phyloP scores from a whole-genome alignment of 2,888 invertebrate species.

The Drosophila robusta region DNA sequence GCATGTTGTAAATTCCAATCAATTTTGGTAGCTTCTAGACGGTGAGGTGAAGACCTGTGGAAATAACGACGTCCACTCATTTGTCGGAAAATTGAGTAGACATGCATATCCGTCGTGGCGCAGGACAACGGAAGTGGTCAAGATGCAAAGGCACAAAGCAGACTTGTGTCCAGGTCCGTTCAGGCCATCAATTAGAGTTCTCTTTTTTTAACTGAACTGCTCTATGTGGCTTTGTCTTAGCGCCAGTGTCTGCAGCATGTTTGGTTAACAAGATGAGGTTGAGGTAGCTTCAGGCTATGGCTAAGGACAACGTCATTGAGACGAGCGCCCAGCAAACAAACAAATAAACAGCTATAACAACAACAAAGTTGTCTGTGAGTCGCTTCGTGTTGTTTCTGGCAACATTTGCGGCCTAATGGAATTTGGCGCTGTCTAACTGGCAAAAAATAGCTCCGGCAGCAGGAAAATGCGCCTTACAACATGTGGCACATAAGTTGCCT shows the following conservation, averaged over 20 bases:
- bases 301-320: slow-evolving; percentile 74
- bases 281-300: slow-evolving; percentile 73
- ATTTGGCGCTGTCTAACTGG: slow-evolving; percentile 63
- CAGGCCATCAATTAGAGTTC: slow-evolving; percentile 63
- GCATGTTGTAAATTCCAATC: slow-evolving; percentile 80
- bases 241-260: slow-evolving; percentile 68
- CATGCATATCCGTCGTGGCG: slow-evolving; percentile 70
- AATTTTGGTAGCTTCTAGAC: slow-evolving; percentile 69
- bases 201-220: slow-evolving; percentile 14
- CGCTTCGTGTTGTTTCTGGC: slow-evolving; percentile 44
- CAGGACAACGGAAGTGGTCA: slow-evolving; percentile 71
- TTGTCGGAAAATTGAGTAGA: slow-evolving; percentile 82
- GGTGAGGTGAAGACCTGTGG: slow-evolving; percentile 37
- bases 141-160: slow-evolving; percentile 64
- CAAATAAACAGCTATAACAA: slow-evolving; percentile 24
- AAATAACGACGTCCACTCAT: slow-evolving; percentile 59
- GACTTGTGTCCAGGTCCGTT: slow-evolving; percentile 21
- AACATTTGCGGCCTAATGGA: slow-evolving; percentile 77
- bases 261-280: slow-evolving; percentile 81
- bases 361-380: slow-evolving; percentile 48
- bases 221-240: slow-evolving; percentile 80
- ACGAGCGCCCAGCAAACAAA: slow-evolving; percentile 56
- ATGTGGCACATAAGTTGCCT: slow-evolving; percentile 42
- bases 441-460: slow-evolving; percentile 61
- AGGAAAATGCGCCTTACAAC: slow-evolving; percentile 27